These are phyloP conservation scores for Tupaia chinensis DNA, from an alignment of 2,113 vertebrate genomes.

Conservation along the genomic window DNA sequence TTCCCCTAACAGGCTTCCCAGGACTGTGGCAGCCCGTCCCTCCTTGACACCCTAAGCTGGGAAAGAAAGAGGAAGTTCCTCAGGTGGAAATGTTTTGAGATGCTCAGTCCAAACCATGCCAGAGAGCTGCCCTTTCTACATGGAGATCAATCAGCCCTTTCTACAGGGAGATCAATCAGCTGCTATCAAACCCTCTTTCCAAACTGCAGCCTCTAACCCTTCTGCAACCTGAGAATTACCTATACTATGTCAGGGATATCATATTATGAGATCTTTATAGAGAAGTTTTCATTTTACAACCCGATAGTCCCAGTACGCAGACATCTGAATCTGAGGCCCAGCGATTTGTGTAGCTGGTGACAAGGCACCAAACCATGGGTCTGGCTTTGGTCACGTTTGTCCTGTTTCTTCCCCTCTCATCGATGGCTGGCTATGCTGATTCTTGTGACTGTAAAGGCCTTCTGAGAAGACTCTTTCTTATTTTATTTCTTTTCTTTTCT, in stretches of 20 bases:
- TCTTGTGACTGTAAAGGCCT: not conserved
- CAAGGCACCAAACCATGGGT: not conserved
- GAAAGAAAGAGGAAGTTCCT: not conserved
- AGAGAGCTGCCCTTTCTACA: not conserved
- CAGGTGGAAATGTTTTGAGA: slow-evolving; percentile 24
- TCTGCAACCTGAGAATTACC: not conserved
- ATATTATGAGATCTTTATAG: not conserved
- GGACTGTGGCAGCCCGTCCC: not conserved
- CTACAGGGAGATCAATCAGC: not conserved
- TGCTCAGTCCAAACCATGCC: not conserved
- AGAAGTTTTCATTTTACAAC: not conserved
- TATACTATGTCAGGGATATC: not conserved
- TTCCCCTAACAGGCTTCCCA: not conserved
- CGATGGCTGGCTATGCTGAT: not conserved
- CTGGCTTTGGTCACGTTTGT: not conserved
- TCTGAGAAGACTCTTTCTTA: not conserved
- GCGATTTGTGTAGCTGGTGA: not conserved
- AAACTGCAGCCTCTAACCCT: not conserved
- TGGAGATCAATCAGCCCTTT: not conserved
- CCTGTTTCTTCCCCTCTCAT: not conserved
- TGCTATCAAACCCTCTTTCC: not conserved
- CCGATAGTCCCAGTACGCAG: not conserved
- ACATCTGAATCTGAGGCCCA: not conserved
- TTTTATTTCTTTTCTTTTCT: too few relatives aligned
- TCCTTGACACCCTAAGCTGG: slow-evolving; percentile 1